Percentiles rank a stretch among this genome's conserved stretches.
phyloP scores from a whole-genome alignment of 2,888 invertebrate species.

The Acanthoscelides obtectus region DNA sequence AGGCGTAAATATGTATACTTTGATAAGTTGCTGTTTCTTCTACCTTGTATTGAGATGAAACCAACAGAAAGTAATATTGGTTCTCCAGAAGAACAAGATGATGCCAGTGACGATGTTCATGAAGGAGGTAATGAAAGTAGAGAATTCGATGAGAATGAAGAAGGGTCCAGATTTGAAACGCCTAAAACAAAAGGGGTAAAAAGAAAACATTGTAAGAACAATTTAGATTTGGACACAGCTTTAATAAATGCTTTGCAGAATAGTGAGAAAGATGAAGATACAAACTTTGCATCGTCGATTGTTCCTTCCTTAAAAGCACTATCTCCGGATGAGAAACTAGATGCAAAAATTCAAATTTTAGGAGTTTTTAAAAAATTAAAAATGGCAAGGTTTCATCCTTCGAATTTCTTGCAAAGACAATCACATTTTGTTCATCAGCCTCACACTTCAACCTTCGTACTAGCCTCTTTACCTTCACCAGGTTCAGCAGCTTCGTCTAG shows the following conservation, averaged over 20 bases:
- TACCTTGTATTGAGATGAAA: neutral
- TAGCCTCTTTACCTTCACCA: too few relatives aligned
- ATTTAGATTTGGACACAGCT: too few relatives aligned
- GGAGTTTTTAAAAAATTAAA: slow-evolving; percentile 6
- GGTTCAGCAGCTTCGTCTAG: too few relatives aligned
- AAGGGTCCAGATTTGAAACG: too few relatives aligned
- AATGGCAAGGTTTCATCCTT: slow-evolving; percentile 1
- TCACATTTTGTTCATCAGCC: neutral
- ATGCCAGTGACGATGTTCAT: too few relatives aligned
- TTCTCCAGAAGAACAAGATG: too few relatives aligned
- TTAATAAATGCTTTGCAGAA: neutral
- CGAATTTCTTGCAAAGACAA: too few relatives aligned
- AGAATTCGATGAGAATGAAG: too few relatives aligned
- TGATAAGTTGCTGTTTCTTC: neutral
- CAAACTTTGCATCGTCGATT: neutral
- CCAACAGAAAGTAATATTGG: too few relatives aligned
- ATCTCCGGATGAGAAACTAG: slow-evolving; percentile 5
- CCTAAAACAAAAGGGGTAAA: too few relatives aligned
- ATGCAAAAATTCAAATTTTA: slow-evolving; percentile 5
- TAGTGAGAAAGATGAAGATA: neutral
- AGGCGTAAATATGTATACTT: slow-evolving; percentile 1
- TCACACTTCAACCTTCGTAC: neutral
- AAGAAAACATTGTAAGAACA: too few relatives aligned
- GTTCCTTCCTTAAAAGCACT: neutral
- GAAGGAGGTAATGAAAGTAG: too few relatives aligned